phyloP scores from a whole-genome alignment of 2,888 invertebrate species.

The Phyllotreta cruciferae region DNA sequence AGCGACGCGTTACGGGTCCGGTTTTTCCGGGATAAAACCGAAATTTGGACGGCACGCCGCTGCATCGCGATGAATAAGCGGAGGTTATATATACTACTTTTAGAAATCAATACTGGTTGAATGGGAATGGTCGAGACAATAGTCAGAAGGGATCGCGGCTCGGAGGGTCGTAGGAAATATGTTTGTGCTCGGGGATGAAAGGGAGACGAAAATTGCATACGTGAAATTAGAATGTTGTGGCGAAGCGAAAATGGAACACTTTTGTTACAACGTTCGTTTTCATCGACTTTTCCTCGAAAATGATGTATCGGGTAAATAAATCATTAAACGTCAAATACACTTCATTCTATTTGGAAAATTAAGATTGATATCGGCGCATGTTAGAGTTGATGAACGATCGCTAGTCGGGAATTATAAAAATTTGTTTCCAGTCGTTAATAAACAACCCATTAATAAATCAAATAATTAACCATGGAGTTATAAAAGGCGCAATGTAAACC shows the following conservation, averaged over 20 bases:
- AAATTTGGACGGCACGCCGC: conserved; percentile 5
- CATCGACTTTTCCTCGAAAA: background rate
- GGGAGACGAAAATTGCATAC: no score
- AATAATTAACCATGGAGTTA: no score
- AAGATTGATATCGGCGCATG: background rate
- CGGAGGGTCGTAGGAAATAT: conserved; percentile 17
- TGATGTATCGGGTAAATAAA: conserved; percentile 4
- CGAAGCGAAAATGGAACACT: no score
- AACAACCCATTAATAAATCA: no score
- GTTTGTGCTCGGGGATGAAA: background rate
- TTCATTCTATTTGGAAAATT: conserved; percentile 2
- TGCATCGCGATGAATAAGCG: conserved; percentile 27
- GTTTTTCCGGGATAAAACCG: no score
- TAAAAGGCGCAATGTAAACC: no score
- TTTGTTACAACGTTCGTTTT: no score
- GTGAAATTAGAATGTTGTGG: no score
- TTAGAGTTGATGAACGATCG: background rate
- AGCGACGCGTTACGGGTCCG: no score
- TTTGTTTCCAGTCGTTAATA: no score
- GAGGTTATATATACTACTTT: conserved; percentile 23
- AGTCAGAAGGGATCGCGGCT: conserved; percentile 15
- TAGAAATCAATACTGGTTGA: conserved; percentile 31
- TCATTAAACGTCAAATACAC: background rate
- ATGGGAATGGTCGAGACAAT: conserved; percentile 26
- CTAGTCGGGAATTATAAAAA: no score